phyloP scores from a whole-genome alignment of 2,113 vertebrate species.

The Ciconia boyciana region DNA sequence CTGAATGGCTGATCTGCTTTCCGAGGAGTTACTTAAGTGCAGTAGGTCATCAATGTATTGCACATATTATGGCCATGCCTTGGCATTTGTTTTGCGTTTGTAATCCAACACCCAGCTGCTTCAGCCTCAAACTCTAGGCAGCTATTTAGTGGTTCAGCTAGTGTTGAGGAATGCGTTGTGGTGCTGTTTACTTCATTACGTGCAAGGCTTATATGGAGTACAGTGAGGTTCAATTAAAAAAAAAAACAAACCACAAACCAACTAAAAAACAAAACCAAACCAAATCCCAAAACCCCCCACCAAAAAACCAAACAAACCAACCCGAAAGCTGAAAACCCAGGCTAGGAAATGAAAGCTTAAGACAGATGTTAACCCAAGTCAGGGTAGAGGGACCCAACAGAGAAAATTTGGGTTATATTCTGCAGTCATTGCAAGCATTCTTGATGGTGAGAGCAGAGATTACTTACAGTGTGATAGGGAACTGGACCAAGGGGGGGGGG shows the following conservation, averaged over 20 bases:
- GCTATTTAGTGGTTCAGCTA: conserved; percentile 48
- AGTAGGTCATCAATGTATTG: conserved; percentile 39
- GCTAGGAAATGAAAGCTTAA: background rate
- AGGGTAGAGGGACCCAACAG: background rate
- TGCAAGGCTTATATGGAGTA: background rate
- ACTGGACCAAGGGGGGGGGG: background rate
- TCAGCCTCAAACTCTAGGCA: conserved; percentile 29
- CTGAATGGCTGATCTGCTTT: background rate
- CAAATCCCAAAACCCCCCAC: no score
- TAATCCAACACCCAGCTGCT: conserved; percentile 66
- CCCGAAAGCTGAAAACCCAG: background rate
- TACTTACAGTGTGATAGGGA: conserved; percentile 43
- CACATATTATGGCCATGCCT: conserved; percentile 42
- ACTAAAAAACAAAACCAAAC: no score
- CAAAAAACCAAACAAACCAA: background rate
- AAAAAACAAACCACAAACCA: background rate
- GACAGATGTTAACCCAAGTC: background rate
- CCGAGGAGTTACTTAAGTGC: conserved; percentile 4
- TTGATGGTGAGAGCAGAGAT: conserved; percentile 40
- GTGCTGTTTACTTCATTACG: conserved; percentile 14
- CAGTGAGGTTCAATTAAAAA: background rate
- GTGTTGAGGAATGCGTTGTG: conserved; percentile 58
- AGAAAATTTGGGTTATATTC: background rate
- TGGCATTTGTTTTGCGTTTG: conserved; percentile 59
- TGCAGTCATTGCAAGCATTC: conserved; percentile 10